A percentile compares a stretch with the other conserved stretches of the same genome.
phyloP scores from a whole-genome alignment of 2,113 vertebrate species.

The Elephantulus edwardii region DNA sequence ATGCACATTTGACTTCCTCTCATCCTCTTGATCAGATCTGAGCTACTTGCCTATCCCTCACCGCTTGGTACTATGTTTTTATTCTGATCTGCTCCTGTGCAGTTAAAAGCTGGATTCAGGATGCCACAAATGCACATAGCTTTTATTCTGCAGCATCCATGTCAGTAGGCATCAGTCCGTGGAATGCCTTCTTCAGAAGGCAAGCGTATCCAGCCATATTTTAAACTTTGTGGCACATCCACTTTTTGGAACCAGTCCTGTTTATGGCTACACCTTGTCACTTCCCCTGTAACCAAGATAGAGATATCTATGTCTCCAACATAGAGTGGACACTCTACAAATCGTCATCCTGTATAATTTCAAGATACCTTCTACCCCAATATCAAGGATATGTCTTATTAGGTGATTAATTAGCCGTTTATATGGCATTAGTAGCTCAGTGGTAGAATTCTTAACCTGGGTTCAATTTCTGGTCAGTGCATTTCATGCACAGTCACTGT shows the following conservation, averaged over 20 bases:
- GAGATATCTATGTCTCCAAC: background rate
- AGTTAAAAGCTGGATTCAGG: background rate
- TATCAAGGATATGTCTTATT: background rate
- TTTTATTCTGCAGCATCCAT: background rate
- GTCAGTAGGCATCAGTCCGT: background rate
- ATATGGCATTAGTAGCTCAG: background rate
- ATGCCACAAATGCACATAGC: background rate
- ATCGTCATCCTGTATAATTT: background rate
- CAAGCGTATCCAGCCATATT: background rate
- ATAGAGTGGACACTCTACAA: background rate
- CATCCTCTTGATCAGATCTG: background rate
- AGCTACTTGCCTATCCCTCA: background rate
- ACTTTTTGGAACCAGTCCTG: background rate
- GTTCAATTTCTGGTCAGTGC: background rate
- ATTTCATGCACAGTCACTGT: background rate
- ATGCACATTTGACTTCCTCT: background rate
- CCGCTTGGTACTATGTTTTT: background rate
- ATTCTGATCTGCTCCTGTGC: background rate
- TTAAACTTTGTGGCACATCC: background rate
- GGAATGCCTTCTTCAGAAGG: background rate
- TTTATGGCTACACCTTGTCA: background rate
- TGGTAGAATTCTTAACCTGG: background rate
- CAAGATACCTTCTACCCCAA: background rate
- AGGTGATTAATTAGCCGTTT: background rate
- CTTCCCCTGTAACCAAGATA: background rate